These are phyloP conservation scores for Volucella inanis DNA, from an alignment of 2,888 invertebrate species.

Conservation along the genomic window DNA sequence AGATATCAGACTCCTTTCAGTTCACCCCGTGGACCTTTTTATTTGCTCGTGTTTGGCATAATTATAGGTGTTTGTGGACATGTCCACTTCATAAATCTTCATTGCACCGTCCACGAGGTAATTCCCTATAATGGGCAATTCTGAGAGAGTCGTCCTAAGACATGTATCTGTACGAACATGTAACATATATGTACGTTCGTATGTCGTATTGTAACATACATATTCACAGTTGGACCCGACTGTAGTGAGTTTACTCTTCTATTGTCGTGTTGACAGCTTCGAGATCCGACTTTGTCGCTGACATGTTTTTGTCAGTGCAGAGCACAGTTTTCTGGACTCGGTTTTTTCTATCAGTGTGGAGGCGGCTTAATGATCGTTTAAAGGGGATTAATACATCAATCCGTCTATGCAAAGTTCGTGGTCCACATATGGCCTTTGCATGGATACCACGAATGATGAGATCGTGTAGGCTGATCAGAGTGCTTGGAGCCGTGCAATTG, in stretches of 20 bases:
- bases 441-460: slow-evolving; percentile 29
- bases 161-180: slow-evolving; percentile 9
- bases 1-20: slow-evolving; percentile 32
- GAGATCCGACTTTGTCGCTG: slow-evolving; percentile 55
- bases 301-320: slow-evolving; percentile 13
- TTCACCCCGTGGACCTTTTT: slow-evolving; percentile 23
- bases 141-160: slow-evolving; percentile 58
- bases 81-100: slow-evolving; percentile 75
- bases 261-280: slow-evolving; percentile 69
- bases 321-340: neutral
- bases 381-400: slow-evolving; percentile 72
- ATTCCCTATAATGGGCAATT: slow-evolving; percentile 72
- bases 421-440: slow-evolving; percentile 65
- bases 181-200: neutral
- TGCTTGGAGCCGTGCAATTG: slow-evolving; percentile 42
- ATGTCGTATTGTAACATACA: neutral
- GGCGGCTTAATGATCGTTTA: slow-evolving; percentile 71
- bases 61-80: slow-evolving; percentile 75
- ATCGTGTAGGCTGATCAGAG: slow-evolving; percentile 56
- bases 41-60: slow-evolving; percentile 65
- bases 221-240: no score
- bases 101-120: slow-evolving; percentile 70
- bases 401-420: slow-evolving; percentile 57
- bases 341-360: slow-evolving; percentile 15
- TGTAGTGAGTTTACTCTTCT: slow-evolving; percentile 17